Evolutionary conservation across 2,888 invertebrate species (phyloP).

Genomic region (Mythimna impura): DNA sequence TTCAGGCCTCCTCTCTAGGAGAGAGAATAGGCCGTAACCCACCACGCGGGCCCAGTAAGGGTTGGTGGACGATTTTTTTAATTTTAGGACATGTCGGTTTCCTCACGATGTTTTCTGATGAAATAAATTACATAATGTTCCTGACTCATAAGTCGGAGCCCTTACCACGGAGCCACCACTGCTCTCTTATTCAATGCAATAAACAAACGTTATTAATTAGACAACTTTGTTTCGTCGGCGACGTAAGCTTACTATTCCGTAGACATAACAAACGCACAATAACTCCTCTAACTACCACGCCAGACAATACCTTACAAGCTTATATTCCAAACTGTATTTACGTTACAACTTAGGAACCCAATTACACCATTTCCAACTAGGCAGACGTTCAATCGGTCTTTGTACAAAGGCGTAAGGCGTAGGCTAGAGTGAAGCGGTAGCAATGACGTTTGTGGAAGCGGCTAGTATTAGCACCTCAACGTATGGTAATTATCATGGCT

Average conservation of each 20-base stretch:
- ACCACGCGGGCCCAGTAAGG: too few species aligned
- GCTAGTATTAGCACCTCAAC: too few species aligned
- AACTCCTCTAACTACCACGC: slow-evolving; percentile 12
- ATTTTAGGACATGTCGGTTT: too few species aligned
- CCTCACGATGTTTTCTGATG: too few species aligned
- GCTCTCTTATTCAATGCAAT: neutral
- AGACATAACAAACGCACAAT: slow-evolving; percentile 36
- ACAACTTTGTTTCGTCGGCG: neutral
- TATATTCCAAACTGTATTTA: slow-evolving; percentile 39
- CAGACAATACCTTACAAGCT: slow-evolving; percentile 22
- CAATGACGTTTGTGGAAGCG: neutral
- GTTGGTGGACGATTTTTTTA: too few species aligned
- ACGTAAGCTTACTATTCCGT: neutral
- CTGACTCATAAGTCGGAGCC: too few species aligned
- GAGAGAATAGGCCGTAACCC: too few species aligned
- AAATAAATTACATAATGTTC: too few species aligned
- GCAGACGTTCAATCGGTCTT: slow-evolving; percentile 41
- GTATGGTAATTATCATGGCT: too few species aligned
- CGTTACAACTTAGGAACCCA: slow-evolving; percentile 44
- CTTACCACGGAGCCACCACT: too few species aligned
- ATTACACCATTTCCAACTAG: slow-evolving; percentile 45
- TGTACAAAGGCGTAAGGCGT: slow-evolving; percentile 26
- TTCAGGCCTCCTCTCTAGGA: too few species aligned
- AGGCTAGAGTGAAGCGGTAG: neutral
- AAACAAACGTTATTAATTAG: slow-evolving; percentile 1